phyloP scores from a whole-genome alignment of 2,888 invertebrate genomes.

The Dryomyza anilis region DNA sequence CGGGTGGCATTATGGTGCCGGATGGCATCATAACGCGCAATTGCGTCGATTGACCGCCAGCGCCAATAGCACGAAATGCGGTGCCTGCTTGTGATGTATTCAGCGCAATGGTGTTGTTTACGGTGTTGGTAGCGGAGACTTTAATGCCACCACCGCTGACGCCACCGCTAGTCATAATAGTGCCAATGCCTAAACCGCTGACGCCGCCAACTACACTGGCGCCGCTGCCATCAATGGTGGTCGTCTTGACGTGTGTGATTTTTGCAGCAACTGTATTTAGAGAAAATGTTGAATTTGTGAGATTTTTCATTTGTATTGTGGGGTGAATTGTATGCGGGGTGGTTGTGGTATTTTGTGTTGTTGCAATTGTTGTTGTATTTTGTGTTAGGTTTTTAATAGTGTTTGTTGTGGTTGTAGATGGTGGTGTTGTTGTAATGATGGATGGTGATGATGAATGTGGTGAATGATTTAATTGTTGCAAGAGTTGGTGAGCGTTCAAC shows the following conservation, averaged over 20 bases:
- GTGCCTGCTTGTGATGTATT: conserved; percentile 50
- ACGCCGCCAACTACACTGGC: conserved; percentile 45
- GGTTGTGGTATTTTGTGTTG: conserved; percentile 34
- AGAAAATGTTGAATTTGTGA: conserved; percentile 47
- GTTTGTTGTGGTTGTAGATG: conserved; percentile 34
- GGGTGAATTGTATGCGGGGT: conserved; percentile 44
- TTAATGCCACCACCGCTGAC: conserved; percentile 45
- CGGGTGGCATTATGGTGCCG: too few species aligned
- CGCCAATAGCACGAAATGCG: conserved; percentile 51
- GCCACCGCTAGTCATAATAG: conserved; percentile 32
- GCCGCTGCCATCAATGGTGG: conserved; percentile 53
- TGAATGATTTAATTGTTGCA: neutral
- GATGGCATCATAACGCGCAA: conserved; percentile 58
- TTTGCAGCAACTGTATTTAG: conserved; percentile 64
- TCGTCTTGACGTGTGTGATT: conserved; percentile 63
- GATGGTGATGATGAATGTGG: conserved; percentile 41
- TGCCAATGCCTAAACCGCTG: conserved; percentile 24
- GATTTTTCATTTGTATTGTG: conserved; percentile 49
- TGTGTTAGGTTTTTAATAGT: conserved; percentile 17
- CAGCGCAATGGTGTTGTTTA: conserved; percentile 45
- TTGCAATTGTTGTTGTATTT: conserved; percentile 26
- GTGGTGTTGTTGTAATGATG: conserved; percentile 28
- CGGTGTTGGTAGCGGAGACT: conserved; percentile 43
- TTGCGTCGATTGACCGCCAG: conserved; percentile 57
- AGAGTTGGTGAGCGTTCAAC: neutral